phyloP scores from a whole-genome alignment of 2,888 invertebrate species.

The Blastobasis lacticolella region DNA sequence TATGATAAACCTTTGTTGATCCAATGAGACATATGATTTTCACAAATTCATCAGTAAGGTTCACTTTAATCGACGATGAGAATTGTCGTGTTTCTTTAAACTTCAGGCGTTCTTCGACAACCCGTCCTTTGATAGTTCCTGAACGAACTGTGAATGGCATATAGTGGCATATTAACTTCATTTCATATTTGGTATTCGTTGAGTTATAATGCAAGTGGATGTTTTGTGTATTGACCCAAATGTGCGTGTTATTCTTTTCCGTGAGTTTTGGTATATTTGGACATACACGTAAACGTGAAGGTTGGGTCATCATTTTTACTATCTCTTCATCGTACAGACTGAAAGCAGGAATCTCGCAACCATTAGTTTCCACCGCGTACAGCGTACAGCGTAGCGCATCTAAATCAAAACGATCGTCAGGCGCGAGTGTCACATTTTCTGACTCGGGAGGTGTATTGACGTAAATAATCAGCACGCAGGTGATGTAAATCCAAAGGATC shows the following conservation, averaged over 20 bases:
- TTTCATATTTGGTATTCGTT: no score
- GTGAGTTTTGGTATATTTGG: conserved; percentile 44
- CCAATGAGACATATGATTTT: conserved; percentile 72
- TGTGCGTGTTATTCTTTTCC: conserved; percentile 66
- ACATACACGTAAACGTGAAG: conserved; percentile 58
- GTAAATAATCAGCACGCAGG: no score
- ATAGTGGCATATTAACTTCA: no score
- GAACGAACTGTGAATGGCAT: conserved; percentile 21
- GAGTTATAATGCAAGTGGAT: conserved; percentile 1
- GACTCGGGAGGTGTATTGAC: no score
- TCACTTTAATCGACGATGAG: no score
- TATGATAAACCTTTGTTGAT: conserved; percentile 65
- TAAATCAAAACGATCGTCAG: no score
- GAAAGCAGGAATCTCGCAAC: conserved; percentile 77
- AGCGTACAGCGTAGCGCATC: no score
- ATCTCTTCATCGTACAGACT: conserved; percentile 68
- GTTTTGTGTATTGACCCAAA: conserved; percentile 61
- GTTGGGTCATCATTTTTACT: conserved; percentile 51
- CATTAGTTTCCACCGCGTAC: conserved; percentile 65
- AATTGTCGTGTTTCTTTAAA: no score
- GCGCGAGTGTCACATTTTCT: no score
- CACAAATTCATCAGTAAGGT: conserved; percentile 70
- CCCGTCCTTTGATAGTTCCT: conserved; percentile 55
- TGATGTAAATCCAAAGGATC: no score
- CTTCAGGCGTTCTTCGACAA: no score